Percentiles rank a stretch among this genome's conserved stretches.
These are phyloP conservation scores for Protaetia brevitarsis DNA, from an alignment of 1,140 invertebrate species.

Conservation along the genomic window DNA sequence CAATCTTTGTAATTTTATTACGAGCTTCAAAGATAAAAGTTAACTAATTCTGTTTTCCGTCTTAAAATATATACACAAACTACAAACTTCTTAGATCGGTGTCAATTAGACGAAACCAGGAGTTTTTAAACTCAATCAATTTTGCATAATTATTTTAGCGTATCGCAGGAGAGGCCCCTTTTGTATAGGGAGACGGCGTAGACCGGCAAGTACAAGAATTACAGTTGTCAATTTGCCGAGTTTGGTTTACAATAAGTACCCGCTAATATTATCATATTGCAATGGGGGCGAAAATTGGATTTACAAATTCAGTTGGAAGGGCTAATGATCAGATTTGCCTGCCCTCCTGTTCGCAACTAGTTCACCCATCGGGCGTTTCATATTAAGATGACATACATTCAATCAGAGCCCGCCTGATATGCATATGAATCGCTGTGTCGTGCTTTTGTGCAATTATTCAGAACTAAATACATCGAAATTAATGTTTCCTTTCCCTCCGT, in stretches of 20 bases:
- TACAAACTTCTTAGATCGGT: slow-evolving; percentile 32
- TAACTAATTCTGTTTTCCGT: no score
- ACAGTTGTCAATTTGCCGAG: slow-evolving; percentile 15
- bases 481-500: no score
- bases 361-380: neutral
- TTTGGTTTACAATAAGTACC: slow-evolving; percentile 21
- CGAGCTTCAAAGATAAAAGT: no score
- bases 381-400: slow-evolving; percentile 13
- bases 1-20: no score
- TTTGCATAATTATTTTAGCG: slow-evolving; percentile 13
- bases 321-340: slow-evolving; percentile 9
- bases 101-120: slow-evolving; percentile 12
- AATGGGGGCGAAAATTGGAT: slow-evolving; percentile 22
- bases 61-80: no score
- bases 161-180: no score
- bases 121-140: slow-evolving; percentile 16
- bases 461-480: neutral
- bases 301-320: slow-evolving; percentile 12
- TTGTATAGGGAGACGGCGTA: slow-evolving; percentile 16
- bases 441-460: neutral
- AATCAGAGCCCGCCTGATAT: neutral
- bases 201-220: neutral
- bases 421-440: neutral
- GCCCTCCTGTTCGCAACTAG: neutral
- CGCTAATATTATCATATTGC: slow-evolving; percentile 18